Percentiles rank a stretch among this genome's conserved stretches.
Evolutionary conservation across 2,888 invertebrate genomes (phyloP).

Genomic region (Branchellion lobata): DNA sequence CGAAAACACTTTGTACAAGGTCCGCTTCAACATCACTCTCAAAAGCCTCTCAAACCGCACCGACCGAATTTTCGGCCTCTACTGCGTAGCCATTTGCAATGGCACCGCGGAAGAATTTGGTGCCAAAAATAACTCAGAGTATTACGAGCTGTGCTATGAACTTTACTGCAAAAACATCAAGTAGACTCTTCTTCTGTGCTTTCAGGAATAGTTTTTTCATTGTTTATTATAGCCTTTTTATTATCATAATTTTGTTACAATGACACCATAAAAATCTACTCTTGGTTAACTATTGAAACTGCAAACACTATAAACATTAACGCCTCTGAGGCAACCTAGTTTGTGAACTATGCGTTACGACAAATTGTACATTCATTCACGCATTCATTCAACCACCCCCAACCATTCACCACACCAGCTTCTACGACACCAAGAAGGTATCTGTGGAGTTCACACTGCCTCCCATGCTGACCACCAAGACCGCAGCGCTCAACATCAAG

Average conservation of each 20-base stretch:
- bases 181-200: background rate
- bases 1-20: constrained; percentile 8
- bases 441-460: constrained; percentile 8
- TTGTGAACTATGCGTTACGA: no score
- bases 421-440: background rate
- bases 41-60: background rate
- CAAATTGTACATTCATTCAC: no score
- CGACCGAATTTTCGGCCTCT: background rate
- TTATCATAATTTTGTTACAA: no score
- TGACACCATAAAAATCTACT: no score
- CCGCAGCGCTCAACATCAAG: background rate
- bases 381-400: no score
- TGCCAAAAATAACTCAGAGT: background rate
- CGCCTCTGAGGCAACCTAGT: no score
- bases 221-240: no score
- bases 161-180: constrained; percentile 11
- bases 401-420: no score
- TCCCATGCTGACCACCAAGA: background rate
- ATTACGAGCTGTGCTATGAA: constrained; percentile 2
- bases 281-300: no score
- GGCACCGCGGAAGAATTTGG: constrained; percentile 1
- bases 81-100: constrained; percentile 15
- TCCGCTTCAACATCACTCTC: background rate
- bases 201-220: no score
- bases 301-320: no score